Evolutionary conservation across 2,797 vertebrate genomes (phyloP).

Genomic region (Pantherophis alleghaniensis): DNA sequence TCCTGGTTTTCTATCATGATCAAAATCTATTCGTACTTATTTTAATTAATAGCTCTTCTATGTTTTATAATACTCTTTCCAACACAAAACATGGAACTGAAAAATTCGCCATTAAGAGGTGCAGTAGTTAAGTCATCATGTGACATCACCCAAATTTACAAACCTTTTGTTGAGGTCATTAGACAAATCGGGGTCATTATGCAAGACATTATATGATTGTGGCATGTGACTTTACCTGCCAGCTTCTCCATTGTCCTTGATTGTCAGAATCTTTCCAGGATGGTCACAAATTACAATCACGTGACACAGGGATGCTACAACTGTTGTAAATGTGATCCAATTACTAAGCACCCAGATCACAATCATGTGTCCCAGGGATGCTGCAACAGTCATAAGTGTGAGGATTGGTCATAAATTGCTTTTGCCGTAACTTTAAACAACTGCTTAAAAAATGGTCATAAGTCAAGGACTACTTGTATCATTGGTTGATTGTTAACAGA

Average conservation of each 20-base stretch:
- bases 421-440: background rate
- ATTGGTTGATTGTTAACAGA: background rate
- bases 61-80: background rate
- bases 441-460: background rate
- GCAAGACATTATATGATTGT: background rate
- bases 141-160: background rate
- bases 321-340: background rate
- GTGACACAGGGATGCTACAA: background rate
- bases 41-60: constrained; percentile 10
- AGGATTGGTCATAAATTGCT: background rate
- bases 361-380: background rate
- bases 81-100: background rate
- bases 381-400: background rate
- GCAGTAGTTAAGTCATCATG: background rate
- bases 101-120: background rate
- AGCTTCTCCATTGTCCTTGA: background rate
- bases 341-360: background rate
- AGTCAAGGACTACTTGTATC: background rate
- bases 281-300: background rate
- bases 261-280: background rate
- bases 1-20: constrained; percentile 37
- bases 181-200: background rate
- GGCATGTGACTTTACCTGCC: background rate
- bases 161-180: background rate
- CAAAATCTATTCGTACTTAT: constrained; percentile 40